These are phyloP conservation scores for Onchidella celtica DNA, from an alignment of 2,888 invertebrate species.

Conservation along the genomic window DNA sequence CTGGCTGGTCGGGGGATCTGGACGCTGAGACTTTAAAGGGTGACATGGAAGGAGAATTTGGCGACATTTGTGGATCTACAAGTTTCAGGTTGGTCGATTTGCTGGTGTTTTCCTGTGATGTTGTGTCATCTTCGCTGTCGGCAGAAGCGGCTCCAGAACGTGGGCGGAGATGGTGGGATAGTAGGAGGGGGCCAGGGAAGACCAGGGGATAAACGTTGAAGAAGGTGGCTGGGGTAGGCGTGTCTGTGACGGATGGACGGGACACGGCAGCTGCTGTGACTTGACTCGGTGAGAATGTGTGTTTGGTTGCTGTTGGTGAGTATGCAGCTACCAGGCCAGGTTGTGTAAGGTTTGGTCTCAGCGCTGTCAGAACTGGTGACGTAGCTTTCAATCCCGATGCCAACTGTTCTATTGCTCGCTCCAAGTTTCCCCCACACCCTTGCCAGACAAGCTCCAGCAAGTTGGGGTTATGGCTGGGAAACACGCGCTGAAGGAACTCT, in stretches of 20 bases:
- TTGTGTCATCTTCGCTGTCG: neutral
- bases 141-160: too few relatives aligned
- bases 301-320: neutral
- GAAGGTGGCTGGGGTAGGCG: neutral
- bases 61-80: neutral
- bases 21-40: neutral
- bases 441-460: constrained; percentile 72
- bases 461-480: constrained; percentile 68
- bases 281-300: neutral
- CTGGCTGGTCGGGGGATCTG: neutral
- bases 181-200: constrained; percentile 17
- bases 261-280: neutral
- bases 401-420: constrained; percentile 67
- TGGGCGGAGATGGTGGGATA: neutral
- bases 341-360: neutral
- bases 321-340: neutral
- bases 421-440: constrained; percentile 70
- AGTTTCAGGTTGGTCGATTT: neutral
- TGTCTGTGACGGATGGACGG: neutral
- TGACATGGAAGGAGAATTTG: neutral
- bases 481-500: constrained; percentile 67
- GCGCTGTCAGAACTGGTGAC: neutral
- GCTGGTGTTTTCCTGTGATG: neutral
- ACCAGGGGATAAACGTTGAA: constrained; percentile 36
- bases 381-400: constrained; percentile 55